These are phyloP conservation scores for Eunapius fragilis DNA, from an alignment of 37 sponge, comb jelly and placozoan species.

Conservation along the genomic window DNA sequence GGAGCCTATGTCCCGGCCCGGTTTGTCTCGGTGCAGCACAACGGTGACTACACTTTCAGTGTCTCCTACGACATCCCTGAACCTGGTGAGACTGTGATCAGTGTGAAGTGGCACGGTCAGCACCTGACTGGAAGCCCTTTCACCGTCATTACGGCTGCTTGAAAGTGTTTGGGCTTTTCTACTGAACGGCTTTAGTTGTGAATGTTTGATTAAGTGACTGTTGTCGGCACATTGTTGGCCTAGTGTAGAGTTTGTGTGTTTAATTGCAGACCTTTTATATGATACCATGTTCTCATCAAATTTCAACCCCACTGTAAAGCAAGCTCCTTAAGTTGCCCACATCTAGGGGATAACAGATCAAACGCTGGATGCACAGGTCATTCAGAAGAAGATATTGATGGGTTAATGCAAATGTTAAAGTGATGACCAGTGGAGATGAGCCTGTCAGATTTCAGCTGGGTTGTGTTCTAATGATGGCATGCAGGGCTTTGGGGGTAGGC, in stretches of 20 bases:
- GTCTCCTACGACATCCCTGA: slow-evolving; percentile 78
- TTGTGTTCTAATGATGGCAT: no score
- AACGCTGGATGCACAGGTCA: no score
- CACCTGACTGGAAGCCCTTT: slow-evolving; percentile 90
- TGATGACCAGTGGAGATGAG: no score
- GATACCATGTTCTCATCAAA: background rate
- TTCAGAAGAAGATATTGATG: no score
- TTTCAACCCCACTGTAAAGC: no score
- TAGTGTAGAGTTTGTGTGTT: background rate
- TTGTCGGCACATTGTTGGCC: background rate
- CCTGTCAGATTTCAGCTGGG: no score
- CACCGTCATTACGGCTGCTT: slow-evolving; percentile 27
- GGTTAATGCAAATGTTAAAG: no score
- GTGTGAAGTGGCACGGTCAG: slow-evolving; percentile 87
- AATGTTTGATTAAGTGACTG: background rate
- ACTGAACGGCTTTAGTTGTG: background rate
- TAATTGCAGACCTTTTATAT: background rate
- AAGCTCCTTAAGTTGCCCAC: no score
- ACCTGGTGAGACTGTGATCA: slow-evolving; percentile 72
- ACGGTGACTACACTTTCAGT: slow-evolving; percentile 89
- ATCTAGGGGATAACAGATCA: no score
- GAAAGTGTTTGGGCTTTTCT: background rate
- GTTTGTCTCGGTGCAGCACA: slow-evolving; percentile 85
- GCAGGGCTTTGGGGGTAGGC: no score
- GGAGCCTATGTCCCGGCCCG: slow-evolving; percentile 84